Evolutionary conservation across 2,113 vertebrate genomes (phyloP).

Genomic region (Platanista minor): DNA sequence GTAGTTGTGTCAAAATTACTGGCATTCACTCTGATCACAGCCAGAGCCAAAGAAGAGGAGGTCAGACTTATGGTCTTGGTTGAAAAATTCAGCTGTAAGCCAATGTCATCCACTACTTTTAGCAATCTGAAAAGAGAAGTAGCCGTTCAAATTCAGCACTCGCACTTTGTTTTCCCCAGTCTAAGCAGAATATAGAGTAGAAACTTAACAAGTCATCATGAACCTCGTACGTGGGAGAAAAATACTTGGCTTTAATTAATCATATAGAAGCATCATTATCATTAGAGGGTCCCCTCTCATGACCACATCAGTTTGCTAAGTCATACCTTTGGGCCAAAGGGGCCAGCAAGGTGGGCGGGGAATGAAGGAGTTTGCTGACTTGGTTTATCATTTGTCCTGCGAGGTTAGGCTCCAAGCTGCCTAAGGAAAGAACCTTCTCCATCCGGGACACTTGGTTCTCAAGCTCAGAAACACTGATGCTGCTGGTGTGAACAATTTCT

Average conservation of each 20-base stretch:
- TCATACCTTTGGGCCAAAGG: constrained; percentile 87
- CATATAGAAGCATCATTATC: not conserved
- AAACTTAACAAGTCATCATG: not conserved
- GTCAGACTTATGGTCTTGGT: constrained; percentile 75
- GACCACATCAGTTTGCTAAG: not conserved
- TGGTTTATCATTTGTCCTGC: constrained; percentile 77
- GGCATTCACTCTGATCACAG: constrained; percentile 83
- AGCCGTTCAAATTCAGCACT: not conserved
- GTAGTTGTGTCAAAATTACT: constrained; percentile 82
- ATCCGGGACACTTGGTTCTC: constrained; percentile 80
- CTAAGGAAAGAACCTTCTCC: constrained; percentile 81
- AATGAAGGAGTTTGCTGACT: constrained; percentile 85
- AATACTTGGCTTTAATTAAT: not conserved
- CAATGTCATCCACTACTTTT: constrained; percentile 86
- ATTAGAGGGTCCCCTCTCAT: not conserved
- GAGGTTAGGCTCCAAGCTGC: constrained; percentile 75
- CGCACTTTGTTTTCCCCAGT: not conserved
- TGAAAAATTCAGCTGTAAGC: constrained; percentile 85
- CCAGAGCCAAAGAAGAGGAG: constrained; percentile 86
- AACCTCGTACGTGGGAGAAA: not conserved
- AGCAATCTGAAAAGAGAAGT: constrained; percentile 84
- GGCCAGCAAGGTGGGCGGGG: constrained; percentile 75
- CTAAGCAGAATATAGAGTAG: not conserved
- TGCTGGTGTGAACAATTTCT: constrained; percentile 65
- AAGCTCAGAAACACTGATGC: constrained; percentile 80